Conservation (phyloP, 30 jellyfish, hydroid and myxozoan genomes). For the Sanderia malayensis region DNA sequence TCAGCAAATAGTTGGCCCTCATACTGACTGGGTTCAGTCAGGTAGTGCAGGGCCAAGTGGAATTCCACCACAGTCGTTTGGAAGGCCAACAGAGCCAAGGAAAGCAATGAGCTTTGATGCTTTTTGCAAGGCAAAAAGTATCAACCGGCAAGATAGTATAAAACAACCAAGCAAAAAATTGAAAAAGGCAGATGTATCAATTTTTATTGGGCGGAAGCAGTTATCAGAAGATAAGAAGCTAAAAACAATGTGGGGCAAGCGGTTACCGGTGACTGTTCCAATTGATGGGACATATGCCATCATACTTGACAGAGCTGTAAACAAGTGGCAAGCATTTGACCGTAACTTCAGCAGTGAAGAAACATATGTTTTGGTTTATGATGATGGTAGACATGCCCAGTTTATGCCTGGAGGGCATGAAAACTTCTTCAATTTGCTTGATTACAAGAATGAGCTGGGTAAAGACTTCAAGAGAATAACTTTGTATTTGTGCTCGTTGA, state of each 20-base stretch:
- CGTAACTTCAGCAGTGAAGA: constrained; percentile 31
- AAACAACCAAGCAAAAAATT: no score
- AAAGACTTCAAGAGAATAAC: constrained; percentile 14
- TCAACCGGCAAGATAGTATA: no score
- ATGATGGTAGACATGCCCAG: constrained; percentile 31
- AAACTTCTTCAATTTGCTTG: constrained; percentile 8
- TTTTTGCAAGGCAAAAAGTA: no score
- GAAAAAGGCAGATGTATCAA: constrained; percentile 4
- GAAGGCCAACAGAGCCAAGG: no score
- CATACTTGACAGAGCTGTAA: constrained; percentile 26
- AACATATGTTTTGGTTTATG: constrained; percentile 14
- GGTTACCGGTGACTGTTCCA: constrained; percentile 14
- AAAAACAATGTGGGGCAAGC: constrained; percentile 35
- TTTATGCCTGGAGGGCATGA: constrained; percentile 20
- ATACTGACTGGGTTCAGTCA: no score
- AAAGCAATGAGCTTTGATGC: no score
- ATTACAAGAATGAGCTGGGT: constrained; percentile 14
- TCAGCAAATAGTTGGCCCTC: no score
- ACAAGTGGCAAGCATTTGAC: constrained; percentile 29
- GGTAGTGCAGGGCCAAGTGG: no score
- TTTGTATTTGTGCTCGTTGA: constrained; percentile 10
- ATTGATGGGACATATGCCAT: constrained; percentile 15
- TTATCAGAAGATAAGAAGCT: constrained; percentile 16
- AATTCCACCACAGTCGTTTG: no score
- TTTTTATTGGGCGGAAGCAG: constrained; percentile 22